A percentile compares a stretch with the other conserved stretches of the same genome.
phyloP scores from a whole-genome alignment of 2,797 vertebrate species.

The Zalophus californianus region DNA sequence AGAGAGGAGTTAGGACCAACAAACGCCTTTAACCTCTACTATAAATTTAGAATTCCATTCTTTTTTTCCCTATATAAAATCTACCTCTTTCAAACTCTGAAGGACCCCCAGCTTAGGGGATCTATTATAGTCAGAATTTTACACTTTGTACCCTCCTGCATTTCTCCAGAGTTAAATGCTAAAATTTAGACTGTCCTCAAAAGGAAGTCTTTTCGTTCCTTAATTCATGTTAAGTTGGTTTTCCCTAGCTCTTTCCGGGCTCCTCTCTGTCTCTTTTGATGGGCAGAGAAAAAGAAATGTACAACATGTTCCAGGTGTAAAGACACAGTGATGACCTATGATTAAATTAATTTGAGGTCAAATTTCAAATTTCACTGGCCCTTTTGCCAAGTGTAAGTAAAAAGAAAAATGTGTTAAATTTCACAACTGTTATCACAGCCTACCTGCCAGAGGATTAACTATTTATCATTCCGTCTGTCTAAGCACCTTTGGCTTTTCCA shows the following conservation, averaged over 20 bases:
- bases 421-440: slow-evolving; percentile 78
- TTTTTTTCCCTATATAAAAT: not conserved
- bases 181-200: slow-evolving; percentile 13
- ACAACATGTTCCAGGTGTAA: slow-evolving; percentile 65
- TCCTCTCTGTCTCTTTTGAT: slow-evolving; percentile 39
- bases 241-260: not conserved
- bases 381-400: slow-evolving; percentile 65
- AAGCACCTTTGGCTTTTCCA: slow-evolving; percentile 69
- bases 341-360: slow-evolving; percentile 71
- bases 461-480: slow-evolving; percentile 74
- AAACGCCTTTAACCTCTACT: not conserved
- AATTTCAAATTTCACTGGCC: slow-evolving; percentile 62
- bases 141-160: not conserved
- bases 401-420: slow-evolving; percentile 79
- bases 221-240: not conserved
- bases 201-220: slow-evolving; percentile 14
- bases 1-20: not conserved
- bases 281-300: slow-evolving; percentile 32
- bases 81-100: not conserved
- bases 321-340: slow-evolving; percentile 53
- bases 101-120: not conserved
- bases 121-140: not conserved
- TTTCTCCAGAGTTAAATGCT: not conserved
- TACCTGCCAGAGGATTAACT: slow-evolving; percentile 67
- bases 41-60: not conserved